Base-by-base conservation (phyloP, 2,113 vertebrate species). In the Uropsilus gracilis region DNA sequence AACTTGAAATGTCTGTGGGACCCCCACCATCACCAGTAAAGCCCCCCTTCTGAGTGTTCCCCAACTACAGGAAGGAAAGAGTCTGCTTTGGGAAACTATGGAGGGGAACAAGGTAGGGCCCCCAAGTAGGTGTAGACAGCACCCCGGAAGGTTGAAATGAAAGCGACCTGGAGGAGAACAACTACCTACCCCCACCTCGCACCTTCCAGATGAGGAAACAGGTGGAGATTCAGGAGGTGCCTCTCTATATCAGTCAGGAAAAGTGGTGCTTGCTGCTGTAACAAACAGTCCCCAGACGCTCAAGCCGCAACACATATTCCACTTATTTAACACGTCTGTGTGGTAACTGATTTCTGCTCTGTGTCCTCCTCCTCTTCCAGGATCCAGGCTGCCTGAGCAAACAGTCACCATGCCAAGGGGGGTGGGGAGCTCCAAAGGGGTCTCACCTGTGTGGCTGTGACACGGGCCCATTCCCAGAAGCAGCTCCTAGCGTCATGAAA, bases 391-490 rank as follows among this genome's bases (percentile, higher is more conserved):
- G 46, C 75, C 30, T 34, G 14, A 34, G n/a, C 3, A 88, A 37
- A 16, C 39, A 28, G 77, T 8, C 17, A 1, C 37, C 16, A 8
- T 2, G 28, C n/a, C 30, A 1, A 83, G 72, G 39, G 59, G 42
- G 6, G 2, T 8, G 5, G 20, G 7, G 39, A 30, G 44, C 1
- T 42, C 44, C 53, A 11, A 6, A 69, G 50, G 24, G 7, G n/a
- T 82, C 32, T 64, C 66, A 1, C n/a, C n/a, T n/a, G n/a, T n/a
- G n/a, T n/a, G n/a, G n/a, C n/a, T 22, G 32, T 53, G 0, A 1
- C 3, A 14, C 0, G 0, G 0, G 11, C 50, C 28, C 13, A 42
- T 22, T 24, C 34, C 59, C 20, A 3, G 5, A n/a, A 0, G 7
- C 55, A 5, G 10, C 44, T 22, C 6, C 37, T 75, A 37, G 55